Percentiles rank a stretch among this genome's conserved stretches.
phyloP scores from a whole-genome alignment of 37 sponge, comb jelly and placozoan species.

The Aphrocallistes beatrix region DNA sequence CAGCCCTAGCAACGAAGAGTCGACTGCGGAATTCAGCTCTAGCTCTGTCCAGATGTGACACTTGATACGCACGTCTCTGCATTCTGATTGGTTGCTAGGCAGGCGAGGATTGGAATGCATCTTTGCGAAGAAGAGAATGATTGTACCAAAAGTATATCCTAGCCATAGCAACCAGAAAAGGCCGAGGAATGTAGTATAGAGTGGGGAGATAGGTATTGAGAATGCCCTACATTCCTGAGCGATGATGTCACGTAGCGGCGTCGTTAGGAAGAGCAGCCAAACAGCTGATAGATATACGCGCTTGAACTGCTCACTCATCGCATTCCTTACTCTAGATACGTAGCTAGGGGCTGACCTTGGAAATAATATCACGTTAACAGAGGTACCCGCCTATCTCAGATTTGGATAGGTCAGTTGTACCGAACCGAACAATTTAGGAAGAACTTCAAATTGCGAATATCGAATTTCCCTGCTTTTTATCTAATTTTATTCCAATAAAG shows the following conservation, averaged over 20 bases:
- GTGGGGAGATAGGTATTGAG: neutral
- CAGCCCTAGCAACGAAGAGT: neutral
- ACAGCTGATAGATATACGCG: neutral
- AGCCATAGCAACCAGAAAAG: constrained; percentile 5
- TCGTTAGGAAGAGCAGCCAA: neutral
- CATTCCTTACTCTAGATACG: neutral
- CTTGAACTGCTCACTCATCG: neutral
- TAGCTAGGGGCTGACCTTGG: too few relatives aligned
- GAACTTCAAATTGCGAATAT: too few relatives aligned
- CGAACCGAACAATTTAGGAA: too few relatives aligned
- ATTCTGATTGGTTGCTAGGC: neutral
- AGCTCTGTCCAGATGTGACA: neutral
- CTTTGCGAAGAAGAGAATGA: neutral
- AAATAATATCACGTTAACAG: too few relatives aligned
- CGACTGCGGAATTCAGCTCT: neutral
- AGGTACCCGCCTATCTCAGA: too few relatives aligned
- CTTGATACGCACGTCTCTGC: neutral
- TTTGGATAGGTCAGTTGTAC: too few relatives aligned
- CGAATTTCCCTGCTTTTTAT: too few relatives aligned
- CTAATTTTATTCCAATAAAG: too few relatives aligned
- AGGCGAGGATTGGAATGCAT: neutral
- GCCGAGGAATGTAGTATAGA: neutral
- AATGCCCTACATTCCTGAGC: neutral
- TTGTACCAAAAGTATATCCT: neutral
- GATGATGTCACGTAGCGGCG: neutral